Evolutionary conservation across 2,888 invertebrate species (phyloP), one percentile per base, ranked within the genome.

Genomic region (Melitaea athalia): DNA sequence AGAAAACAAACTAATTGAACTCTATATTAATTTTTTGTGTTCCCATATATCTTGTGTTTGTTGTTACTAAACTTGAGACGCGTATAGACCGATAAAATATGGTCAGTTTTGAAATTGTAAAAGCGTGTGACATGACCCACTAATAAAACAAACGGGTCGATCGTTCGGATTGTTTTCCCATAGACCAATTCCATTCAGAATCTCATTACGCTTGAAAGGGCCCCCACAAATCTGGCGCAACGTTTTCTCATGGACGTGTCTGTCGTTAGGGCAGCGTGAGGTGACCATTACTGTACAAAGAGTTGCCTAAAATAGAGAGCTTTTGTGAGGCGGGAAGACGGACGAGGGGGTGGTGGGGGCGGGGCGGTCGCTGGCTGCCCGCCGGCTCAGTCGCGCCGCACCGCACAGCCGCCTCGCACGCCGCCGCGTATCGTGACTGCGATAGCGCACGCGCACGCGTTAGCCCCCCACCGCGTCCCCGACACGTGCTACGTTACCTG

Each of bases 301-400:
- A 92, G 90, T 91, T 92, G 90, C 92, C 92, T 92, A 92, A 92
- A 92, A 92, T 91, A 92, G 92, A 92, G 91, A 92, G 91, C 91
- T 92, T 91, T 91, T 91, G 91, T 91, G 81, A 90, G 91, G 91
- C 90, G 89, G 92, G 88, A 80, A 84, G 83, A 80, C 85, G 81
- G 84, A 82, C 80, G 79, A 78, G 85, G 82, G 83, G 88, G 86
- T 86, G 88, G 91, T 86, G 89, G 92, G 90, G 89, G 91, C 89
- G 89, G 88, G 89, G 91, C 90, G 87, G 87, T 83, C 85, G 83
- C 84, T 79, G 84, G 85, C 87, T 83, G 87, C 84, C 86, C 87
- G 89, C 84, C 89, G 89, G 89, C 89, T 91, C 91, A 90, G 91
- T 92, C 86, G 90, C 89, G 85, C 86, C 89, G 91, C 88, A 89